phyloP scores from a whole-genome alignment of 1,140 invertebrate species.

The Acromyrmex echinatior region DNA sequence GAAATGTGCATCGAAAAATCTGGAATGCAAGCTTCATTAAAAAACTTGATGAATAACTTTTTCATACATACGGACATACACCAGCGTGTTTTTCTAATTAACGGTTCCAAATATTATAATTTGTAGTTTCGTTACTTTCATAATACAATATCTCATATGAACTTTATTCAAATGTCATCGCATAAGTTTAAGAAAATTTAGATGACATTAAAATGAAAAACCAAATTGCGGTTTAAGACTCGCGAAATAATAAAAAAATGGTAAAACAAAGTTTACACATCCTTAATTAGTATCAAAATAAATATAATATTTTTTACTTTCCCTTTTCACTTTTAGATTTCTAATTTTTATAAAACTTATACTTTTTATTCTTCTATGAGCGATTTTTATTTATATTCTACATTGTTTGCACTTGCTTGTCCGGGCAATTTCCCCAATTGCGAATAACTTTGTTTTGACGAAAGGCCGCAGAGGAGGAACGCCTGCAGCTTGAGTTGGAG shows the following conservation, averaged over 20 bases:
- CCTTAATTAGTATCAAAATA: neutral
- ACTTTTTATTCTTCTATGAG: neutral
- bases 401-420: neutral
- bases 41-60: conserved; percentile 17
- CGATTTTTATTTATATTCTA: neutral
- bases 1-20: conserved; percentile 22
- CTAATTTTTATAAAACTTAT: neutral
- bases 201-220: neutral
- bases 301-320: neutral
- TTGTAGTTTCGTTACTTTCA: neutral
- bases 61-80: neutral
- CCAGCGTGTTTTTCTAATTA: neutral
- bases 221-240: neutral
- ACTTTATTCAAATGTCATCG: neutral
- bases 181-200: neutral
- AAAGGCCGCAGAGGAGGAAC: conserved; percentile 80
- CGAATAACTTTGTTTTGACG: conserved; percentile 27
- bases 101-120: neutral
- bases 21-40: conserved; percentile 34
- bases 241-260: neutral
- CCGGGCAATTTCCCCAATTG: neutral
- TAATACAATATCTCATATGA: neutral
- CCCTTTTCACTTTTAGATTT: neutral
- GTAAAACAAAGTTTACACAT: neutral
- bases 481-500: conserved; percentile 78